These are phyloP conservation scores for Saguinus midas DNA, from an alignment of 2,113 vertebrate genomes.

Conservation along the genomic window DNA sequence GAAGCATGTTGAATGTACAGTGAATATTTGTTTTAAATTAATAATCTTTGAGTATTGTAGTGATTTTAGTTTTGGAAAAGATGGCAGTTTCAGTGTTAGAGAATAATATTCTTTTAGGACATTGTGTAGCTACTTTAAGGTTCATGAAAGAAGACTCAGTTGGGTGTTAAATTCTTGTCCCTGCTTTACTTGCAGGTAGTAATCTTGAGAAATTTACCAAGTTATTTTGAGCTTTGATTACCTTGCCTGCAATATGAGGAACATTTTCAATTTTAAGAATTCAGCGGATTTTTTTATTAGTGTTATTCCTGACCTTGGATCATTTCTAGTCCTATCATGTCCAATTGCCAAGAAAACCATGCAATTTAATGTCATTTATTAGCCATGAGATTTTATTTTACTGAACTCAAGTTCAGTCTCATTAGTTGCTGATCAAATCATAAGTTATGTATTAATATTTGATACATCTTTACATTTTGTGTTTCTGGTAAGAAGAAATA, in stretches of 20 bases:
- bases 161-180: background rate
- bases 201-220: background rate
- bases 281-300: background rate
- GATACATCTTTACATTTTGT: background rate
- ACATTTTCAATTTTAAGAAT: conserved; percentile 9
- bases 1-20: background rate
- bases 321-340: background rate
- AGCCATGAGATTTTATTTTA: conserved; percentile 6
- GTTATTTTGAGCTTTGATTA: background rate
- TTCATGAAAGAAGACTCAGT: background rate
- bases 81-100: background rate
- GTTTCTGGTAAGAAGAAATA: background rate
- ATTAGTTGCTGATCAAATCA: background rate
- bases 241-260: conserved; percentile 1
- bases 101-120: background rate
- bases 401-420: background rate
- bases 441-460: background rate
- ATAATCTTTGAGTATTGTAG: background rate
- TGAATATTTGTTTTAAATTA: background rate
- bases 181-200: background rate
- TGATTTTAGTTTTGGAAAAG: conserved; percentile 38
- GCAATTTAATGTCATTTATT: background rate
- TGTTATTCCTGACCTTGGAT: background rate
- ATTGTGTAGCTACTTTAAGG: background rate
- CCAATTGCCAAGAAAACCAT: background rate